Conservation (phyloP, 2,888 invertebrate genomes). For the Papilio demoleus region DNA sequence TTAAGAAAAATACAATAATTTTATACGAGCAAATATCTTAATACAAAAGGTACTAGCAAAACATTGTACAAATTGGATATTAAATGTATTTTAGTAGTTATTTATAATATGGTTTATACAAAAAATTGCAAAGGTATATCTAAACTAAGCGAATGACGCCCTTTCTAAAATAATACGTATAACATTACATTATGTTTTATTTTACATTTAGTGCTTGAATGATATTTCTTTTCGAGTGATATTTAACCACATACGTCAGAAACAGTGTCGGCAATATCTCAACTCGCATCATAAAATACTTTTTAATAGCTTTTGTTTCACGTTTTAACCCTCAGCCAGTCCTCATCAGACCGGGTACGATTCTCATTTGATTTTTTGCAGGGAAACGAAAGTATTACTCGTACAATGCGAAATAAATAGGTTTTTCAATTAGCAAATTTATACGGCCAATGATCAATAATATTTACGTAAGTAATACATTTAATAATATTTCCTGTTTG, state of each 20-base stretch:
- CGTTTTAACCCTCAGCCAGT: conserved; percentile 15
- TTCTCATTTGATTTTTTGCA: conserved; percentile 21
- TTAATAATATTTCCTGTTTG: no score
- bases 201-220: neutral
- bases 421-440: neutral
- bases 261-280: conserved; percentile 18
- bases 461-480: no score
- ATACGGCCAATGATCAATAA: no score
- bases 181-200: neutral
- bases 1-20: neutral
- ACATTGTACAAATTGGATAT: no score
- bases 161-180: neutral
- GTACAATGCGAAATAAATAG: neutral
- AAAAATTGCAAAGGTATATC: no score
- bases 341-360: conserved; percentile 17
- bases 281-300: conserved; percentile 25
- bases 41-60: neutral
- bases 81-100: no score
- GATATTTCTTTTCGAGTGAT: neutral
- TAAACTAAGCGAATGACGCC: neutral
- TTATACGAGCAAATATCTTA: neutral
- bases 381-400: conserved; percentile 8
- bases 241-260: neutral
- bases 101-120: no score
- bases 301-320: conserved; percentile 35